These are phyloP conservation scores for Melanostoma mellinum DNA, from an alignment of 2,888 invertebrate genomes.

Conservation along the genomic window DNA sequence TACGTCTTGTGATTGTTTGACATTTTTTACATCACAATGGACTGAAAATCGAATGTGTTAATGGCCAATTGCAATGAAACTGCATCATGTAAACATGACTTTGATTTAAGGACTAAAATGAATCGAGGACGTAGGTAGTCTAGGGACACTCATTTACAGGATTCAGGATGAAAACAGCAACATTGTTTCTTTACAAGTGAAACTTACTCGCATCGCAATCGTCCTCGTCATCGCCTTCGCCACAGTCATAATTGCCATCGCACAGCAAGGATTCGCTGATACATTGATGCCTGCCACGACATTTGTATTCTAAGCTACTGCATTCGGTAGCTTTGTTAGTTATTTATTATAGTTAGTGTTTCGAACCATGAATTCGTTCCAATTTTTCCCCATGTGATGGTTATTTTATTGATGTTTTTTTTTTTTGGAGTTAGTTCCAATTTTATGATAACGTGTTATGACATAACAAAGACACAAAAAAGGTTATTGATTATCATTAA, in stretches of 20 bases:
- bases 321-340: constrained; percentile 78
- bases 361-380: constrained; percentile 52
- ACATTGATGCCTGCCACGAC: constrained; percentile 79
- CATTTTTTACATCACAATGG: too few species aligned
- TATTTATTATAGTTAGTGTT: constrained; percentile 70
- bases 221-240: constrained; percentile 80
- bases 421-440: constrained; percentile 66
- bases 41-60: too few species aligned
- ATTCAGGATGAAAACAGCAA: neutral
- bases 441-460: constrained; percentile 30
- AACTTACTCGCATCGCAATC: constrained; percentile 81
- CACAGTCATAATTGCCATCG: constrained; percentile 80
- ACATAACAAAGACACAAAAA: constrained; percentile 59
- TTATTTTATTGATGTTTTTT: constrained; percentile 53
- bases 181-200: too few species aligned
- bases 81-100: too few species aligned
- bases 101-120: too few species aligned
- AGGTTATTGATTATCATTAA: constrained; percentile 20
- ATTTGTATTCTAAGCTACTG: constrained; percentile 79
- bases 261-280: constrained; percentile 80
- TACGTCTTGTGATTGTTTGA: too few species aligned
- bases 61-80: too few species aligned
- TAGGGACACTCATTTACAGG: neutral
- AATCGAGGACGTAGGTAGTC: too few species aligned
- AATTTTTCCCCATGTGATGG: constrained; percentile 65